Percentiles rank a stretch among this genome's conserved stretches.
Conservation (phyloP, 2,888 invertebrate species). For the Alentia gelatinosa region DNA sequence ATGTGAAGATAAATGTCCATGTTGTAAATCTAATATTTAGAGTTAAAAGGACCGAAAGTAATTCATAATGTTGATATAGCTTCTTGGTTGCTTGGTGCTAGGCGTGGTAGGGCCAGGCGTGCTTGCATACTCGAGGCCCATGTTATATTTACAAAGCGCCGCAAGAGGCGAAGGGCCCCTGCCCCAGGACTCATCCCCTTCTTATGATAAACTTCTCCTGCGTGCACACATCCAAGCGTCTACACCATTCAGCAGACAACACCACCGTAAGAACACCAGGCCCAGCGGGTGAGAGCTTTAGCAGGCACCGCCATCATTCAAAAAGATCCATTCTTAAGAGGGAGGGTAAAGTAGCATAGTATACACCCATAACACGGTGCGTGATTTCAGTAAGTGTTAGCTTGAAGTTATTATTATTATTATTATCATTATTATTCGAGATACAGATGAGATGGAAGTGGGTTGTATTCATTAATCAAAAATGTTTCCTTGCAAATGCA, state of each 20-base stretch:
- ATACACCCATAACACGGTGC: too few relatives aligned
- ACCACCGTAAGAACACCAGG: too few relatives aligned
- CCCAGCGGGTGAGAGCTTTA: too few relatives aligned
- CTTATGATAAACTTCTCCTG: not conserved
- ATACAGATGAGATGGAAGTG: too few relatives aligned
- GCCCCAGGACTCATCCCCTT: not conserved
- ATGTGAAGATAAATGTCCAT: not conserved
- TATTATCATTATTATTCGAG: too few relatives aligned
- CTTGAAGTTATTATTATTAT: too few relatives aligned
- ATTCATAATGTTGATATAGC: not conserved
- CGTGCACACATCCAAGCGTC: constrained; percentile 49
- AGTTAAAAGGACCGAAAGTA: not conserved
- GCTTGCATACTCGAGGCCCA: not conserved
- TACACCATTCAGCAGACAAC: constrained; percentile 45
- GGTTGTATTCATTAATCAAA: too few relatives aligned
- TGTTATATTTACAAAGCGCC: not conserved
- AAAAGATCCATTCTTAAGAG: too few relatives aligned
- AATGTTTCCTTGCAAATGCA: too few relatives aligned
- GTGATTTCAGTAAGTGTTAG: too few relatives aligned
- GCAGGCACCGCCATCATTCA: too few relatives aligned
- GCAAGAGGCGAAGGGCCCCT: not conserved
- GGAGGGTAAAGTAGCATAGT: too few relatives aligned
- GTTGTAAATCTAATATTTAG: not conserved
- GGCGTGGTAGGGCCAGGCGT: not conserved
- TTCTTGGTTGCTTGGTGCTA: not conserved